Evolutionary conservation across 2,797 vertebrate genomes (phyloP).

Genomic region (Neomorphus geoffroyi): DNA sequence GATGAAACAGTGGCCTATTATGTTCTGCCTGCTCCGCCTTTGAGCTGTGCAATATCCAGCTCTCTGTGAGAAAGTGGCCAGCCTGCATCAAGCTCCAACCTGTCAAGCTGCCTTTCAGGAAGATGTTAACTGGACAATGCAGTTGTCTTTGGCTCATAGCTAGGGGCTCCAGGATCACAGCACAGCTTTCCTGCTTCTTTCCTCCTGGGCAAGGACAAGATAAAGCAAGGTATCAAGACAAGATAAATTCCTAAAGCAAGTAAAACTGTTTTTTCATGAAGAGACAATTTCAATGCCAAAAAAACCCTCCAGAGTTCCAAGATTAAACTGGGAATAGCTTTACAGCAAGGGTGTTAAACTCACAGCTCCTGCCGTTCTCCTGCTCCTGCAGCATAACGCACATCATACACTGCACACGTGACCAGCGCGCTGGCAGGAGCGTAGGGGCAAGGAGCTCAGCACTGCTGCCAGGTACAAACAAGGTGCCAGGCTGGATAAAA

Average conservation of each 20-base stretch:
- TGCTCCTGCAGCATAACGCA: too few relatives aligned
- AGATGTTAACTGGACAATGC: slow-evolving; percentile 77
- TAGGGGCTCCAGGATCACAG: slow-evolving; percentile 83
- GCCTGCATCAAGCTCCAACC: slow-evolving; percentile 75
- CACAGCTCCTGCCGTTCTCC: too few relatives aligned
- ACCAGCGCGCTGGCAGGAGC: too few relatives aligned
- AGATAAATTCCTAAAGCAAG: neutral
- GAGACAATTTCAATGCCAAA: neutral
- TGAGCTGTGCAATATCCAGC: slow-evolving; percentile 83
- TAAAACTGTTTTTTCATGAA: neutral
- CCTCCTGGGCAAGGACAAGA: slow-evolving; percentile 45
- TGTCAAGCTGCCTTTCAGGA: slow-evolving; percentile 77
- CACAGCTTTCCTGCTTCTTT: slow-evolving; percentile 72
- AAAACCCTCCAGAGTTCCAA: neutral
- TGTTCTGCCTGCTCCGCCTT: neutral
- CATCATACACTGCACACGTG: too few relatives aligned
- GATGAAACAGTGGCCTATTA: slow-evolving; percentile 66
- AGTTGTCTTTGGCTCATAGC: slow-evolving; percentile 78
- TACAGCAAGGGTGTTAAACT: too few relatives aligned
- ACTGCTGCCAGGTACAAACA: too few relatives aligned
- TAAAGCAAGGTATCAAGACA: neutral
- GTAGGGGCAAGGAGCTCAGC: too few relatives aligned
- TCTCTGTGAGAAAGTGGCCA: slow-evolving; percentile 72
- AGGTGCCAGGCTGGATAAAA: too few relatives aligned
- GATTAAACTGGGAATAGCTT: neutral